Evolutionary conservation across 1,140 invertebrate genomes (phyloP), one percentile per base, ranked within the genome.

Genomic region (Plodia interpunctella): DNA sequence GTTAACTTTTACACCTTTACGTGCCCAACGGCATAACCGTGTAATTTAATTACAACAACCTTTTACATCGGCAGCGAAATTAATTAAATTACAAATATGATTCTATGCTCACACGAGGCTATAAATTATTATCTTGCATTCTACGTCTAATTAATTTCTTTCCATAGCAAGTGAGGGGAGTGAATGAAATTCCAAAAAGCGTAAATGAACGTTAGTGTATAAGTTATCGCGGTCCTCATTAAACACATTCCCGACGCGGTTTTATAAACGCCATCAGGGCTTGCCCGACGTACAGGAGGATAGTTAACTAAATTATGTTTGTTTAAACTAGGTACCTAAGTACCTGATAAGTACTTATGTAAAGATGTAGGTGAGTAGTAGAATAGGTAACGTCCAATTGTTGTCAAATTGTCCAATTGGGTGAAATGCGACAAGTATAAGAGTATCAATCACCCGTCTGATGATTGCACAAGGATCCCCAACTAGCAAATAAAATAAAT

Each of bases 101-200:
- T 44, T 44, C 38, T 44, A 44, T 44, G 38, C 38, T 44, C 38
- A 15, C 38, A 44, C 38, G 38, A 44, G 38, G 38, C 38, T n/a
- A 44, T 44, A 44, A 44, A 44, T 44, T 44, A 44, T 44, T 79
- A 72, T 60, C 57, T 59, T 65, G 69, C 72, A 72, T 78, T 80
- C 78, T 77, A 70, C 63, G 63, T 68, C 75, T 86, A 86, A 85
- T 88, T 84, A 87, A 83, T 83, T 75, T 75, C 75, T 78, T 85
- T 76, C 78, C 60, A 69, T 72, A 72, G 59, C 68, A 72, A 76
- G 71, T 65, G 63, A 78, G 71, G 70, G 76, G 68, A 78, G 59
- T 80, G 79, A 82, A 84, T 83, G 81, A 79, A 80, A 83, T 78
- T 78, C 80, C 76, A 79, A 81, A 85, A 78, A 80, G 80, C 66